Evolutionary conservation across 2,113 vertebrate genomes (phyloP).

Genomic region (Chloroceryle aenea): DNA sequence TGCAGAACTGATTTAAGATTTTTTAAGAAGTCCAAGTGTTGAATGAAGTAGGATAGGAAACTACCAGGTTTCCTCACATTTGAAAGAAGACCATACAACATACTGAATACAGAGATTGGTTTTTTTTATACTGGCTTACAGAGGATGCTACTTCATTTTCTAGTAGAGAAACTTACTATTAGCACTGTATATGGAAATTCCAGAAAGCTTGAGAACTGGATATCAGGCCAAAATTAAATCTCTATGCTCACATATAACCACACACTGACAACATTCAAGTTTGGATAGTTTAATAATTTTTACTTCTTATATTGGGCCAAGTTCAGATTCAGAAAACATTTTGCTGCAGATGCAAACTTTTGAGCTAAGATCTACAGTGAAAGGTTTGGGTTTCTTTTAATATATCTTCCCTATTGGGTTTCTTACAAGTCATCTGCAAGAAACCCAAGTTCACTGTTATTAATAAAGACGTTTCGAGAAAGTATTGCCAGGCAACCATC

Average conservation of each 20-base stretch:
- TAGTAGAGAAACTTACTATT: neutral
- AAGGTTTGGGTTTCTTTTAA: constrained; percentile 39
- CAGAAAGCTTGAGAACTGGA: neutral
- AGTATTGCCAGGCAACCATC: neutral
- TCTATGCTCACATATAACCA: neutral
- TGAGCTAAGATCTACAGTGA: neutral
- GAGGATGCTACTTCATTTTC: neutral
- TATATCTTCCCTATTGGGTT: constrained; percentile 16
- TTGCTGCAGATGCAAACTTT: neutral
- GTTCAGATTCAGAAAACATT: neutral
- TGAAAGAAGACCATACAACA: neutral
- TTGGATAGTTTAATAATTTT: neutral
- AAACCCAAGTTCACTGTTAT: constrained; percentile 14
- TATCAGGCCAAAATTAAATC: constrained; percentile 3
- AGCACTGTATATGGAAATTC: neutral
- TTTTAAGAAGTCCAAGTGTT: neutral
- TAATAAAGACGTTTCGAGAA: constrained; percentile 48
- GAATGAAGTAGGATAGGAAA: neutral
- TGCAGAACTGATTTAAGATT: neutral
- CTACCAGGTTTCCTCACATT: neutral
- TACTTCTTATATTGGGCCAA: neutral
- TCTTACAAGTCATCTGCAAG: constrained; percentile 23
- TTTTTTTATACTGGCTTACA: neutral
- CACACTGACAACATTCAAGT: constrained; percentile 16
- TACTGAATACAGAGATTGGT: neutral